These are phyloP conservation scores for Cacoxenus indagator DNA, from an alignment of 2,888 invertebrate species.

Conservation along the genomic window DNA sequence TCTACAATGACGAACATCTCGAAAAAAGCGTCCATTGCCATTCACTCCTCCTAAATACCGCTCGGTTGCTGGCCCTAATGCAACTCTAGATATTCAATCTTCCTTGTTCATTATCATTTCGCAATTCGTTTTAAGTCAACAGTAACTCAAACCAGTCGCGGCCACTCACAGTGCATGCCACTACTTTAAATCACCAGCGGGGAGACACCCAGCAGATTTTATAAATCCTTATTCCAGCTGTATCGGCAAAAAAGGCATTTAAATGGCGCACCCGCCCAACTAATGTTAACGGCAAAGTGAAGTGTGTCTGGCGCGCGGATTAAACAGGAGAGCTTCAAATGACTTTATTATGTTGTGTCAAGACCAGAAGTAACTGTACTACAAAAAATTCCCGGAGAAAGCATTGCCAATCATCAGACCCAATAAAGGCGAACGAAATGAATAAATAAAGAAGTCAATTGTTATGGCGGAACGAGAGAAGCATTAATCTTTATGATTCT, in stretches of 20 bases:
- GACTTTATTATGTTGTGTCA: background rate
- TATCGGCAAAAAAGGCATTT: background rate
- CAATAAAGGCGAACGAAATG: constrained; percentile 30
- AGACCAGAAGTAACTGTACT: background rate
- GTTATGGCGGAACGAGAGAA: constrained; percentile 41
- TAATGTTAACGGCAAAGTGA: constrained; percentile 22
- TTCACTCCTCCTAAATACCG: too few species aligned
- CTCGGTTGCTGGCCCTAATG: too few species aligned
- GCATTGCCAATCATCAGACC: constrained; percentile 27
- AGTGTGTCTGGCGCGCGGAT: constrained; percentile 37
- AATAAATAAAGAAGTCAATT: constrained; percentile 55
- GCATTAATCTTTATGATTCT: constrained; percentile 49
- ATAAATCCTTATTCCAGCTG: background rate
- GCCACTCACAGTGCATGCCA: too few species aligned
- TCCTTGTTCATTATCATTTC: too few species aligned
- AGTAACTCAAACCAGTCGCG: too few species aligned
- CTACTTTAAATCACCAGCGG: too few species aligned
- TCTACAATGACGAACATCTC: too few species aligned
- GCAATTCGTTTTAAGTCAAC: too few species aligned
- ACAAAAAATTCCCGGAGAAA: constrained; percentile 20
- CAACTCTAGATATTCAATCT: too few species aligned
- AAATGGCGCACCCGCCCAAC: too few species aligned
- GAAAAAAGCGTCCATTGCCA: too few species aligned
- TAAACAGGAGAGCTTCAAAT: constrained; percentile 32
- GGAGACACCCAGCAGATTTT: too few species aligned